phyloP scores from a whole-genome alignment of 1,140 invertebrate genomes.

The Atopsyche davidsoni region DNA sequence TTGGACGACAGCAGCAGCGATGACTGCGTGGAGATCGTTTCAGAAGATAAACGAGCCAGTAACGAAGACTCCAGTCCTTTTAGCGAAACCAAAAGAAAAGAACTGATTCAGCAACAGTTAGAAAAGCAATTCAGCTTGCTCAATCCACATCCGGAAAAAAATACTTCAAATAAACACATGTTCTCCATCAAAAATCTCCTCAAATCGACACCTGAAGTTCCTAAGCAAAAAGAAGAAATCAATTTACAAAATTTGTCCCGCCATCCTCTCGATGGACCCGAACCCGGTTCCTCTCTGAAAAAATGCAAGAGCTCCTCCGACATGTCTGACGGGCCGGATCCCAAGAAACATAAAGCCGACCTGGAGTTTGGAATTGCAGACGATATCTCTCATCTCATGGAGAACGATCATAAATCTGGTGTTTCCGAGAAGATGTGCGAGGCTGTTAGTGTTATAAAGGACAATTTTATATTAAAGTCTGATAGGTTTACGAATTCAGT shows the following conservation, averaged over 20 bases:
- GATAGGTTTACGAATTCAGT: constrained; percentile 24
- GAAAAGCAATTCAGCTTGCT: constrained; percentile 8
- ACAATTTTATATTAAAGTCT: constrained; percentile 24
- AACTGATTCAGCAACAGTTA: constrained; percentile 17
- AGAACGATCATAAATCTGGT: background rate
- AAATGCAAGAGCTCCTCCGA: too few relatives aligned
- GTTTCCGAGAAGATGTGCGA: constrained; percentile 7
- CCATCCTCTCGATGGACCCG: constrained; percentile 1
- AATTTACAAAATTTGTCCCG: too few relatives aligned
- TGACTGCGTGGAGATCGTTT: constrained; percentile 25
- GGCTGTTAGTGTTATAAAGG: constrained; percentile 27
- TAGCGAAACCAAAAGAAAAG: constrained; percentile 7
- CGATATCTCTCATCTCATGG: too few relatives aligned
- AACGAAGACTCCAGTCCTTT: constrained; percentile 3
- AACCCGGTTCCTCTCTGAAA: too few relatives aligned
- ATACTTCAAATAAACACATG: constrained; percentile 4
- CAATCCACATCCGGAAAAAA: constrained; percentile 4
- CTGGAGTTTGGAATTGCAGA: constrained; percentile 8
- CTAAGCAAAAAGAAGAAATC: background rate
- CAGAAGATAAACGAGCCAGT: constrained; percentile 11
- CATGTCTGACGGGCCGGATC: constrained; percentile 7
- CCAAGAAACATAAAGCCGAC: constrained; percentile 12
- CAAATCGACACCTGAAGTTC: constrained; percentile 7
- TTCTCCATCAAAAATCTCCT: constrained; percentile 13
- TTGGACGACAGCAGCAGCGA: constrained; percentile 29